These are phyloP conservation scores for Taenaris catops DNA, from an alignment of 2,888 invertebrate species.

Conservation along the genomic window DNA sequence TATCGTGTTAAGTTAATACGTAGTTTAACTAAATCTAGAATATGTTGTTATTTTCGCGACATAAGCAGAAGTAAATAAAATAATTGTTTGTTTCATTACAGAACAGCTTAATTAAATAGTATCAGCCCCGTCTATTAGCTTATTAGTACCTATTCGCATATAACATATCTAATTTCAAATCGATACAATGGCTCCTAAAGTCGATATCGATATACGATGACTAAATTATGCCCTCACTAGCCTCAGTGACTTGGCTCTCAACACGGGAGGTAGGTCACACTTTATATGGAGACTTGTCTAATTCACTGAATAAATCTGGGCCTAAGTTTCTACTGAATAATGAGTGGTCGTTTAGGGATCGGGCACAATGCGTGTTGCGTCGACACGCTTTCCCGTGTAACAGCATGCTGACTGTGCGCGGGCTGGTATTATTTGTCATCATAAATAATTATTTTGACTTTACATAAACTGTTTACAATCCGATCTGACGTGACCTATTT, in stretches of 20 bases:
- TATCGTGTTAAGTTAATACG: no score
- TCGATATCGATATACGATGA: no score
- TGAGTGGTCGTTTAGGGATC: conserved; percentile 61
- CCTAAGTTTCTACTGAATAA: conserved; percentile 70
- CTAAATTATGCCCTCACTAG: conserved; percentile 6
- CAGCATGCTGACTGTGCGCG: conserved; percentile 2
- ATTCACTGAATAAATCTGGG: conserved; percentile 64
- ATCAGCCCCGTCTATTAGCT: no score
- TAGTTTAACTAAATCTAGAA: no score
- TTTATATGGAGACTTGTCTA: conserved; percentile 71
- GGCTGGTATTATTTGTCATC: background rate
- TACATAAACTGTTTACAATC: background rate
- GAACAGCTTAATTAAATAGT: no score
- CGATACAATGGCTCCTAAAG: no score
- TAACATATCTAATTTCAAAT: no score
- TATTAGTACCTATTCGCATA: no score
- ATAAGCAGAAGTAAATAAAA: no score
- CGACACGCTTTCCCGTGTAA: conserved; percentile 48
- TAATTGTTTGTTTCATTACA: no score
- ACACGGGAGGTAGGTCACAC: conserved; percentile 51
- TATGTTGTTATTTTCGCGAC: no score
- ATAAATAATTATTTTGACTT: background rate
- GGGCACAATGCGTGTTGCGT: conserved; percentile 45
- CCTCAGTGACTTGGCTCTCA: conserved; percentile 26
- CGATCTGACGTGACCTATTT: no score